These are phyloP conservation scores for Cotesia chilonis DNA, from an alignment of 1,140 invertebrate genomes.

Conservation along the genomic window DNA sequence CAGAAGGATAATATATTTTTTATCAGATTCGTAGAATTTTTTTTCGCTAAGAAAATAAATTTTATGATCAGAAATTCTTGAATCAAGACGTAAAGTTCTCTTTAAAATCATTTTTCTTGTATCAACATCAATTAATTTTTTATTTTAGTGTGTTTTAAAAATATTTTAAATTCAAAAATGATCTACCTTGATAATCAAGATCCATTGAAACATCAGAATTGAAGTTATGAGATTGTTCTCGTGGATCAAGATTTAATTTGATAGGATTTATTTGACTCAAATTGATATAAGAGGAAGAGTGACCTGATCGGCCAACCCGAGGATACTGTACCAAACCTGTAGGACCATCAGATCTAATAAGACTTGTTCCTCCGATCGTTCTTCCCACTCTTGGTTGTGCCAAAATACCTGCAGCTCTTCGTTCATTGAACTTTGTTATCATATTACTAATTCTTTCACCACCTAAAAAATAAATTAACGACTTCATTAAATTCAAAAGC, in stretches of 20 bases:
- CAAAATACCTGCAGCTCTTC: conserved; percentile 45
- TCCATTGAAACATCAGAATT: conserved; percentile 29
- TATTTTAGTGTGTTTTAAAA: too few species aligned
- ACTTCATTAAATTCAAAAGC: background rate
- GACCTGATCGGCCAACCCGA: conserved; percentile 37
- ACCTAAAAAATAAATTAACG: conserved; percentile 39
- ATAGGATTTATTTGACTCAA: background rate
- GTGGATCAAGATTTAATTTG: conserved; percentile 11
- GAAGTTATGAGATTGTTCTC: conserved; percentile 24
- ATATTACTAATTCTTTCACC: conserved; percentile 39
- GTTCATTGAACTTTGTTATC: conserved; percentile 42
- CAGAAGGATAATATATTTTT: too few species aligned
- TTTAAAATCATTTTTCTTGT: too few species aligned
- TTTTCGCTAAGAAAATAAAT: too few species aligned
- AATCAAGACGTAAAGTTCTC: too few species aligned
- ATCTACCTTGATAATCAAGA: conserved; percentile 47
- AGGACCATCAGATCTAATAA: conserved; percentile 26
- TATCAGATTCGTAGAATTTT: too few species aligned
- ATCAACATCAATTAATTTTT: too few species aligned
- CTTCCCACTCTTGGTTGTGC: conserved; percentile 49
- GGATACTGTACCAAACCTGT: conserved; percentile 37
- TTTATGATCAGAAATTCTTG: too few species aligned
- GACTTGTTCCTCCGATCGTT: conserved; percentile 36
- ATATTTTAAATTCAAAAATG: background rate
- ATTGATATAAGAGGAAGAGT: background rate